Evolutionary conservation across 2,888 invertebrate species (phyloP), one percentile per base, ranked within the genome.

Genomic region (Eupithecia exiguata): DNA sequence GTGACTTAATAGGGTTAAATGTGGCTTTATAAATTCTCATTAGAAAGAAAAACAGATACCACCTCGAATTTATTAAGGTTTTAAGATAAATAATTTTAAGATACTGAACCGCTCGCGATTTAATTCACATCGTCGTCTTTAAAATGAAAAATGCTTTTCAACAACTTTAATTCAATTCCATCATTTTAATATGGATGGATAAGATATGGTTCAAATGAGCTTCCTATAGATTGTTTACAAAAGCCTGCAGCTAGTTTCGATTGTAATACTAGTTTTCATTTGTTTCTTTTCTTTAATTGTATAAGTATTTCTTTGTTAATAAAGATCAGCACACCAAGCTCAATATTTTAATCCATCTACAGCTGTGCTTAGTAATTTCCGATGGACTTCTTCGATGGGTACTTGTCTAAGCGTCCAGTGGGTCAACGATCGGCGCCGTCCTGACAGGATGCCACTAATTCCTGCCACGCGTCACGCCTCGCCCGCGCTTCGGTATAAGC

Each of bases 401-500:
- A 49, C 53, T 70, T 75, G 63, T 75, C 63, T 75, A 75, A 35
- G 38, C 38, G 73, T 21, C 46, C 70, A 79, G 76, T 81, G 77
- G 91, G 91, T 92, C 91, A 92, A 90, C 84, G 92, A 78, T 88
- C 92, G 87, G 81, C 84, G 84, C 81, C 88, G 89, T 91, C 90
- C 91, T 89, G 90, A 82, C 92, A 92, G 93, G 92, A 93, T 90
- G 90, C 88, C 86, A 86, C 88, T 91, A 91, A 92, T 92, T 92
- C 91, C 88, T 87, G 87, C 86, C 90, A 91, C 91, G 89, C 89
- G 90, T 86, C 79, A 75, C 78, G 74, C 76, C 79, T 76, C 72
- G 62, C 74, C 72, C 68, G 68, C 75, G 65, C 70, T 75, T 72
- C 63, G 67, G n/a, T 72, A 61, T 74, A 69, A 62, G 30, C 67